A percentile compares a stretch with the other conserved stretches of the same genome.
Evolutionary conservation across 1,140 invertebrate species (phyloP).

Genomic region (Chymomyza costata): DNA sequence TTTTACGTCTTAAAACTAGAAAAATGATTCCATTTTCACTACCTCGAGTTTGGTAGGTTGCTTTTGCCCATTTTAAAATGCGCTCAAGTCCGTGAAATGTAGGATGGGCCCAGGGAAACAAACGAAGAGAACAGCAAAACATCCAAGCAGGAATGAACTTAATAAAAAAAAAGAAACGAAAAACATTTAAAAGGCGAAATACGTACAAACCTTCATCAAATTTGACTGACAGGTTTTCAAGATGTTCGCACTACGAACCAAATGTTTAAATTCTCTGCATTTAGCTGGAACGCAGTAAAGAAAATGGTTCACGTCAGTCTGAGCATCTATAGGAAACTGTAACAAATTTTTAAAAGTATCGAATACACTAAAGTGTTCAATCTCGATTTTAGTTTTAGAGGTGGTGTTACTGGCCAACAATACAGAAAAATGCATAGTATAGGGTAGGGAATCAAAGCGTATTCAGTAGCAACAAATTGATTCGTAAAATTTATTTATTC

Average conservation of each 20-base stretch:
- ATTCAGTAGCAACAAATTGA: too few relatives aligned
- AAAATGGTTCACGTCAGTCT: too few relatives aligned
- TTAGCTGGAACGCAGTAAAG: too few relatives aligned
- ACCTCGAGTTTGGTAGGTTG: too few relatives aligned
- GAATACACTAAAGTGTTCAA: too few relatives aligned
- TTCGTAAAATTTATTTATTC: too few relatives aligned
- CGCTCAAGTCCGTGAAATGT: constrained; percentile 38
- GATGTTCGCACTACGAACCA: constrained; percentile 65
- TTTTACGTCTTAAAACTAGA: constrained; percentile 54
- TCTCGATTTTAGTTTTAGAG: too few relatives aligned
- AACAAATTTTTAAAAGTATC: too few relatives aligned
- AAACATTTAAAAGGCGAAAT: constrained; percentile 59
- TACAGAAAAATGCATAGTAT: too few relatives aligned
- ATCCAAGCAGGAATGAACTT: constrained; percentile 32
- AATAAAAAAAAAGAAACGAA: constrained; percentile 6
- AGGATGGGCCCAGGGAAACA: constrained; percentile 24
- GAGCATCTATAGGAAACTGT: too few relatives aligned
- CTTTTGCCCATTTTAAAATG: constrained; percentile 48
- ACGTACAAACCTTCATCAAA: constrained; percentile 71
- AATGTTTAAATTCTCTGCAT: constrained; percentile 31
- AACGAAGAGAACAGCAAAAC: not conserved
- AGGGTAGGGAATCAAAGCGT: too few relatives aligned
- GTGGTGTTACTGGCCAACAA: too few relatives aligned
- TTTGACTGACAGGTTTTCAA: constrained; percentile 74
- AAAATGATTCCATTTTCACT: constrained; percentile 42